These are phyloP conservation scores for Callorhinus ursinus DNA, from an alignment of 2,113 vertebrate species.

Conservation along the genomic window DNA sequence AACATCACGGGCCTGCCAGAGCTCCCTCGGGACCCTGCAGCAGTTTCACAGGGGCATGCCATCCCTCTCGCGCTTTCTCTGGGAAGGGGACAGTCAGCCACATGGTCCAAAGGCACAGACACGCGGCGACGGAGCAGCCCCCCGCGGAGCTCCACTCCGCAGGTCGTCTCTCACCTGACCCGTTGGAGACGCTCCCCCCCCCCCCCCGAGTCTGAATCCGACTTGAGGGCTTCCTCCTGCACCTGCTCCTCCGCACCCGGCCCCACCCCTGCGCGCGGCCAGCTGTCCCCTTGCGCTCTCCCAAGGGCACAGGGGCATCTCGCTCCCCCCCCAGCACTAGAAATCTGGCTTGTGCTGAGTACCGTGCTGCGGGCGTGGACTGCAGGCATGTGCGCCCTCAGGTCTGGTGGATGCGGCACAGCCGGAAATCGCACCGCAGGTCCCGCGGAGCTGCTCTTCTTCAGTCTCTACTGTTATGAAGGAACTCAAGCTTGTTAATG, in stretches of 20 bases:
- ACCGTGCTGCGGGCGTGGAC: background rate
- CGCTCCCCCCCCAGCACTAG: background rate
- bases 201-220: background rate
- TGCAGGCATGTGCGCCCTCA: too few species aligned
- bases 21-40: rapidly evolving
- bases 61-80: background rate
- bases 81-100: background rate
- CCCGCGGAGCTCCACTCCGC: background rate
- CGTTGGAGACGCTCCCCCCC: background rate
- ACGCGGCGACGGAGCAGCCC: rapidly evolving
- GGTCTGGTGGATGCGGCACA: background rate
- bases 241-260: background rate
- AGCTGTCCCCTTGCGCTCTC: background rate
- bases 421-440: background rate
- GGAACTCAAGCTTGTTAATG: background rate
- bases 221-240: rapidly evolving
- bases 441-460: background rate
- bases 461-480: background rate
- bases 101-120: background rate
- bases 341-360: background rate
- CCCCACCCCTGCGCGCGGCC: background rate
- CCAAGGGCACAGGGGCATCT: background rate
- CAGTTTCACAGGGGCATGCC: background rate
- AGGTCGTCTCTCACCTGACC: background rate
- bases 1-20: too few species aligned